Conservation (phyloP, 2,888 invertebrate species). For the Drosophila incognita region DNA sequence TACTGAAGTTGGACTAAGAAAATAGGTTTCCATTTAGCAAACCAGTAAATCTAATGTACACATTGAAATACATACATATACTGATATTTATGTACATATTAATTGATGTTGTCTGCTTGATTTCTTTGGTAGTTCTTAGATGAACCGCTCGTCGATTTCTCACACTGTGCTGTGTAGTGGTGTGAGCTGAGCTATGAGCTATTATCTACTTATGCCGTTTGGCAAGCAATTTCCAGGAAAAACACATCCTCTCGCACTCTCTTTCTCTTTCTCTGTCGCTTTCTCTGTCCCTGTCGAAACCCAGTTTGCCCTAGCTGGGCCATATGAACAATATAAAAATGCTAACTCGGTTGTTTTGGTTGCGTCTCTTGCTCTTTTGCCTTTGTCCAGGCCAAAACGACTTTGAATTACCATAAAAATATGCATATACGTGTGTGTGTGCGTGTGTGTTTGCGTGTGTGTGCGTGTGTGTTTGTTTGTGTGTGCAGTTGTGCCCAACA, state of each 20-base stretch:
- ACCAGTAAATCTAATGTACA: slow-evolving; percentile 13
- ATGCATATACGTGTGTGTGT: slow-evolving; percentile 15
- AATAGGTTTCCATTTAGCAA: slow-evolving; percentile 19
- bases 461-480: slow-evolving; percentile 3
- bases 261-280: background rate
- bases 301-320: background rate
- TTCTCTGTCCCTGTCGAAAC: background rate
- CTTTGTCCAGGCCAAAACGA: slow-evolving; percentile 44
- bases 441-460: slow-evolving; percentile 4
- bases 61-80: background rate
- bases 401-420: slow-evolving; percentile 61
- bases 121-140: slow-evolving; percentile 24
- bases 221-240: slow-evolving; percentile 51
- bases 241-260: background rate
- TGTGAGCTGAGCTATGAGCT: slow-evolving; percentile 33
- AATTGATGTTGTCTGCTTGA: slow-evolving; percentile 26
- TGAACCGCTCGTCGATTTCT: slow-evolving; percentile 12
- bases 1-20: background rate
- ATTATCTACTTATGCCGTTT: slow-evolving; percentile 60
- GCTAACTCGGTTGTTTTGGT: slow-evolving; percentile 41
- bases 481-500: slow-evolving; percentile 9
- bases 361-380: slow-evolving; percentile 9
- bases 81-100: background rate
- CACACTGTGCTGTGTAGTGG: background rate
- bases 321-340: slow-evolving; percentile 41